A percentile compares a stretch with the other conserved stretches of the same genome.
Evolutionary conservation across 2,113 vertebrate species (phyloP).

Genomic region (Acrocephalus arundinaceus): DNA sequence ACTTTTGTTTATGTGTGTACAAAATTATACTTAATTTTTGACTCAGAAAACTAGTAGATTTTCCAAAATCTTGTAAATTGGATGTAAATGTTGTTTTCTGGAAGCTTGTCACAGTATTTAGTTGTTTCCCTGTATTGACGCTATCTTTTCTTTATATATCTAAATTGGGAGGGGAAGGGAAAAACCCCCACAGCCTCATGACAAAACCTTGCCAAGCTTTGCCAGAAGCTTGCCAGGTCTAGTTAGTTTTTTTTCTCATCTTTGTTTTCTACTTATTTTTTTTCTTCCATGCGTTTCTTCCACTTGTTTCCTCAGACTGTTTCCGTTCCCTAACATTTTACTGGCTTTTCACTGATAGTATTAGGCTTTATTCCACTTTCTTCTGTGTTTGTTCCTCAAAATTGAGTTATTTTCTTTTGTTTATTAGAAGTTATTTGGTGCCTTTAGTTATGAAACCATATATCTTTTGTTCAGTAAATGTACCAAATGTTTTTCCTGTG

Average conservation of each 20-base stretch:
- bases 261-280: not conserved
- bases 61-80: not conserved
- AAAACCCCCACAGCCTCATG: fast-evolving
- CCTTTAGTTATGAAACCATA: not conserved
- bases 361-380: not conserved
- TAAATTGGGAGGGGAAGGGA: not conserved
- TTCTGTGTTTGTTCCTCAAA: not conserved
- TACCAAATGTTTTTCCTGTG: not conserved
- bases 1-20: not conserved
- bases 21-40: not conserved
- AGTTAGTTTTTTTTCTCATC: not conserved
- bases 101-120: not conserved
- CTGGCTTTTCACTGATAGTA: not conserved
- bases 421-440: not conserved
- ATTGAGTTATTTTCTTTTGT: not conserved
- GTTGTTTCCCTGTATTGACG: not conserved
- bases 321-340: not conserved
- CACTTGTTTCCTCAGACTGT: not conserved
- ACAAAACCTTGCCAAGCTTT: too few species aligned
- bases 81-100: not conserved
- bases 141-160: not conserved
- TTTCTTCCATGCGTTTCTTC: not conserved
- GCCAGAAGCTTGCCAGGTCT: not conserved
- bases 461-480: not conserved
- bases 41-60: not conserved